Percentiles rank a stretch among this genome's conserved stretches.
phyloP scores from a whole-genome alignment of 2,113 vertebrate species.

The Macrotus californicus region DNA sequence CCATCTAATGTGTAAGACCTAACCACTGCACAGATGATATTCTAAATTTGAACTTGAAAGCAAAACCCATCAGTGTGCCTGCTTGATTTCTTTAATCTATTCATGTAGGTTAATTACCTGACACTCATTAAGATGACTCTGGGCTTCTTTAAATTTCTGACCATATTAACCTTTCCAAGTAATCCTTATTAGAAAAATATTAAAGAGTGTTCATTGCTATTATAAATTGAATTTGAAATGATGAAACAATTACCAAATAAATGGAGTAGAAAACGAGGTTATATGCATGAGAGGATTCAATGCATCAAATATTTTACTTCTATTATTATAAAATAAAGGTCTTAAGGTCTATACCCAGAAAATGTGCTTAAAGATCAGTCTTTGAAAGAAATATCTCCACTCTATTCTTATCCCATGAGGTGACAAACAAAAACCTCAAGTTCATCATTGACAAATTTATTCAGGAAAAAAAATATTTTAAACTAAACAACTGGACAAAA shows the following conservation, averaged over 20 bases:
- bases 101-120: slow-evolving; percentile 77
- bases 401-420: neutral
- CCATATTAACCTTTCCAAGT: slow-evolving; percentile 76
- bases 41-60: slow-evolving; percentile 76
- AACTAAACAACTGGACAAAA: neutral
- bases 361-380: slow-evolving; percentile 65
- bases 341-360: slow-evolving; percentile 54
- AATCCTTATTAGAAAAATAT: slow-evolving; percentile 78
- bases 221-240: slow-evolving; percentile 77
- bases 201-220: slow-evolving; percentile 74
- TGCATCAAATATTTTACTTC: slow-evolving; percentile 70
- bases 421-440: slow-evolving; percentile 2
- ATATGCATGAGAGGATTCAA: slow-evolving; percentile 72
- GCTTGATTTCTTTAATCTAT: slow-evolving; percentile 74
- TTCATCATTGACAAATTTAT: neutral
- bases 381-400: slow-evolving; percentile 35
- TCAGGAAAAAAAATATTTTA: neutral
- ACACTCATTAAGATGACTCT: slow-evolving; percentile 76
- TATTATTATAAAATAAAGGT: slow-evolving; percentile 69
- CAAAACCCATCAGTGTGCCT: slow-evolving; percentile 68
- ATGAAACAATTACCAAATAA: slow-evolving; percentile 77
- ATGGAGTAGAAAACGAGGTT: slow-evolving; percentile 75
- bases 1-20: slow-evolving; percentile 50
- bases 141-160: slow-evolving; percentile 75
- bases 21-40: slow-evolving; percentile 64